phyloP scores from a whole-genome alignment of 2,113 vertebrate species.

The Anolis carolinensis region DNA sequence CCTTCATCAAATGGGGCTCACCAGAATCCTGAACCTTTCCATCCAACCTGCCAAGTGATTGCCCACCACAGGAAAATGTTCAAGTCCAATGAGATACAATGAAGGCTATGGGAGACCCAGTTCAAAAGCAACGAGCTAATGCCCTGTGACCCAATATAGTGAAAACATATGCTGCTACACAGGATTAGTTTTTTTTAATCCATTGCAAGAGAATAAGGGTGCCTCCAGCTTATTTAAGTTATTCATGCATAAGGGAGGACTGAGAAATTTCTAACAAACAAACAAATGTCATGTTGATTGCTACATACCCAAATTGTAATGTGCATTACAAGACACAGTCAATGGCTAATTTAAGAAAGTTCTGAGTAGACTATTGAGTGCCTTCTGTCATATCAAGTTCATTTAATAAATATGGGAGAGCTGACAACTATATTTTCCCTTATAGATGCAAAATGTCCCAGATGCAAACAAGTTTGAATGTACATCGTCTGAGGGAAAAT shows the following conservation, averaged over 20 bases:
- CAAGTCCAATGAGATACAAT: no score
- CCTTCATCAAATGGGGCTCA: no score
- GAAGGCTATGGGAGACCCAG: no score
- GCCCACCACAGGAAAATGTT: no score
- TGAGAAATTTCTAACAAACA: conserved; percentile 32
- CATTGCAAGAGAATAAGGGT: neutral
- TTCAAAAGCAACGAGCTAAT: no score
- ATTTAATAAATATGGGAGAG: conserved; percentile 11
- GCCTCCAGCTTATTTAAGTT: conserved; percentile 2
- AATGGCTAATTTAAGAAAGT: conserved; percentile 44
- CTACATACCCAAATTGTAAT: conserved; percentile 7
- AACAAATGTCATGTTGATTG: neutral
- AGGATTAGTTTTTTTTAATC: neutral
- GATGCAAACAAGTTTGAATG: conserved; percentile 65
- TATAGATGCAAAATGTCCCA: conserved; percentile 65
- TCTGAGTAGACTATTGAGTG: conserved; percentile 35
- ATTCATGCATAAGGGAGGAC: conserved; percentile 12
- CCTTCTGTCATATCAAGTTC: conserved; percentile 46
- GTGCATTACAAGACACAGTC: conserved; percentile 56
- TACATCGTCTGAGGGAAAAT: conserved; percentile 58
- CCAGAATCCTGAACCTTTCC: no score
- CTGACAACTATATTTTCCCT: conserved; percentile 7
- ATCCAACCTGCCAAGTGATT: no score
- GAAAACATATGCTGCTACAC: no score
- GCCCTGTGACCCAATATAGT: no score